phyloP scores from a whole-genome alignment of 2,888 invertebrate species.

The Thymelicus sylvestris region DNA sequence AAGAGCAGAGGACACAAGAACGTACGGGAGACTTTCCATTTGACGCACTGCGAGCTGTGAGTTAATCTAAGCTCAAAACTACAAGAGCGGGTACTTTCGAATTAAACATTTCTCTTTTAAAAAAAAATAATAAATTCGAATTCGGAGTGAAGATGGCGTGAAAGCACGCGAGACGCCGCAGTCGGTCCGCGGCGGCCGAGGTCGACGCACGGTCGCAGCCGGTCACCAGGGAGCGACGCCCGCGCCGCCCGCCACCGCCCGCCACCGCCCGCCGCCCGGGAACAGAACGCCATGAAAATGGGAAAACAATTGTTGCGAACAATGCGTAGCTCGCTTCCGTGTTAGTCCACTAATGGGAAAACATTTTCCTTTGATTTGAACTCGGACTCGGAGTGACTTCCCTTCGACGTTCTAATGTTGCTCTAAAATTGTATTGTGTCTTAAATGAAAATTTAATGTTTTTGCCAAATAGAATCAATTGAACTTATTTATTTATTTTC shows the following conservation, averaged over 20 bases:
- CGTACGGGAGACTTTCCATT: background rate
- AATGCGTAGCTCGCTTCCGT: constrained; percentile 63
- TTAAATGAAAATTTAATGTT: background rate
- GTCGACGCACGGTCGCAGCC: constrained; percentile 68
- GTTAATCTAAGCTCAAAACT: constrained; percentile 9
- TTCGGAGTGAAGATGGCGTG: constrained; percentile 51
- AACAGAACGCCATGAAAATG: constrained; percentile 58
- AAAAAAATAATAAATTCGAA: constrained; percentile 42
- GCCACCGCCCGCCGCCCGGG: constrained; percentile 41
- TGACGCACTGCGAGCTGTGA: background rate
- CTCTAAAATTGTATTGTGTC: background rate
- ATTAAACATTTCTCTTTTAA: constrained; percentile 25
- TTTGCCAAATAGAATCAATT: too few species aligned
- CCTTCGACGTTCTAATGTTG: constrained; percentile 5
- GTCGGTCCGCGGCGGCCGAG: constrained; percentile 55
- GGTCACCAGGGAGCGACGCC: constrained; percentile 60
- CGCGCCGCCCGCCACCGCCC: constrained; percentile 23
- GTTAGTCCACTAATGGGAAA: constrained; percentile 41
- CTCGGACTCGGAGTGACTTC: background rate
- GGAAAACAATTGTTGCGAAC: constrained; percentile 69
- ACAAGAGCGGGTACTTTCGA: constrained; percentile 22
- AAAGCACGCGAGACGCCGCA: constrained; percentile 53
- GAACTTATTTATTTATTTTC: too few species aligned
- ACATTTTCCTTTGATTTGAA: constrained; percentile 37
- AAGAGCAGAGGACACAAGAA: background rate